Base-by-base conservation (phyloP, 2,888 invertebrate genomes). In the Maniola hyperantus region DNA sequence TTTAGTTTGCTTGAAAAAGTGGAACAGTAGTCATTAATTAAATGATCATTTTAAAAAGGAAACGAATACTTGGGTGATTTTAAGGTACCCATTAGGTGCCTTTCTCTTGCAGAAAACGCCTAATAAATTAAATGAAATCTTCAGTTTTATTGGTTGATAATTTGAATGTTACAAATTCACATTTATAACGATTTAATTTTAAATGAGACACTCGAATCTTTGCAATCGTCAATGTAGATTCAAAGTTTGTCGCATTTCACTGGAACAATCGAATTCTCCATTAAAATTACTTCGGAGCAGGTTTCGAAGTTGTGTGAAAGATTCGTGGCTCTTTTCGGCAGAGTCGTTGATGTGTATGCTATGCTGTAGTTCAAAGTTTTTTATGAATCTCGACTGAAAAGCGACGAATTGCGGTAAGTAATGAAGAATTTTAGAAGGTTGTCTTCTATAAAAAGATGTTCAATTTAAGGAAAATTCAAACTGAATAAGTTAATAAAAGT, bases 271-370 rank as follows among this genome's bases (percentile, higher is more conserved):
- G 66, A 68, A 63, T 73, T 72, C 66, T 48, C 59, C 67, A 66
- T 73, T 73, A 58, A 72, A 73, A 73, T 73, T 66, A 66, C 71
- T 72, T 62, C 53, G 15, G 60, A 64, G 59, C 61, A 58, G 26
- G 59, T 64, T 72, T 63, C 64, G 51, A 65, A 67, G 73, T 69
- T 63, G 53, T 59, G 65, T 61, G 42, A 73, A 78, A 82, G 75
- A 78, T 74, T 71, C 74, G 71, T 67, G 71, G 78, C 78, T 78
- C 78, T 80, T 79, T 81, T 78, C 73, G 77, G 72, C 72, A 13
- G 75, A 69, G 34, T 26, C 63, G 68, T 58, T 58, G 44, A 58
- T 33, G 59, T 44, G 59, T 33, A 46, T 26, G n/a, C n/a, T 20
- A 11, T 26, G 7, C 20, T 44, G 26, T 57, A n/a, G 42, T 4